Percentiles rank a stretch among this genome's conserved stretches.
phyloP scores from a whole-genome alignment of 2,113 vertebrate genomes.

The Polypterus bichir region DNA sequence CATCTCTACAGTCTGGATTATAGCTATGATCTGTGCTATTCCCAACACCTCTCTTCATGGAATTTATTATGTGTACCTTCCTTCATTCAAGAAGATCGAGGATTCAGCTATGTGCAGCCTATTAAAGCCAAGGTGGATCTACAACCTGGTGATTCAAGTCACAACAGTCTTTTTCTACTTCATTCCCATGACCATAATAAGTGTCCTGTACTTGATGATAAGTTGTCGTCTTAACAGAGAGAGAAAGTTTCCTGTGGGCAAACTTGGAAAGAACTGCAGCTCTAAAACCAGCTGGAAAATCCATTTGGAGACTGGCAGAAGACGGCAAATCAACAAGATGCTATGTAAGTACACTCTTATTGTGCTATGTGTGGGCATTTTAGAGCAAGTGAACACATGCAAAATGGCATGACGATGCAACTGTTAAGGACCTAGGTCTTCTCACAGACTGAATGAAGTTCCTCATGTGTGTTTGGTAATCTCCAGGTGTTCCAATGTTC shows the following conservation, averaged over 20 bases:
- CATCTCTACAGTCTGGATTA: constrained; percentile 41
- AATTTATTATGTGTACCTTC: constrained; percentile 43
- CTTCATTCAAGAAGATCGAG: constrained; percentile 32
- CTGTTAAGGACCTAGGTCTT: no score
- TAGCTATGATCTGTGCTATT: constrained; percentile 46
- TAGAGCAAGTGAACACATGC: not conserved
- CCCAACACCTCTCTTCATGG: constrained; percentile 57
- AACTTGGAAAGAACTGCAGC: constrained; percentile 29
- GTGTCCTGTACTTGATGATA: constrained; percentile 52
- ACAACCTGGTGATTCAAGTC: constrained; percentile 57
- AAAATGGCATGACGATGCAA: not conserved
- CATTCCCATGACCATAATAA: constrained; percentile 52
- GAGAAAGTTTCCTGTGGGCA: constrained; percentile 16
- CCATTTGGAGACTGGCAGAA: constrained; percentile 34
- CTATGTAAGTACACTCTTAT: constrained; percentile 40
- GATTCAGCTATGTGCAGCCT: constrained; percentile 57
- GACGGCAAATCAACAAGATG: constrained; percentile 60
- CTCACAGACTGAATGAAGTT: no score
- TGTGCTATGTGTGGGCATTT: not conserved
- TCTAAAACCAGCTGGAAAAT: constrained; percentile 30
- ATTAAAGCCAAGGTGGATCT: constrained; percentile 55
- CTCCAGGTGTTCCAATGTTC: no score
- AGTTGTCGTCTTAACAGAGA: constrained; percentile 42
- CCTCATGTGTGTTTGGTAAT: no score
- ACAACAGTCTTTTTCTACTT: constrained; percentile 58